Evolutionary conservation across 2,888 invertebrate species (phyloP).

Genomic region (Eupithecia insigniata): DNA sequence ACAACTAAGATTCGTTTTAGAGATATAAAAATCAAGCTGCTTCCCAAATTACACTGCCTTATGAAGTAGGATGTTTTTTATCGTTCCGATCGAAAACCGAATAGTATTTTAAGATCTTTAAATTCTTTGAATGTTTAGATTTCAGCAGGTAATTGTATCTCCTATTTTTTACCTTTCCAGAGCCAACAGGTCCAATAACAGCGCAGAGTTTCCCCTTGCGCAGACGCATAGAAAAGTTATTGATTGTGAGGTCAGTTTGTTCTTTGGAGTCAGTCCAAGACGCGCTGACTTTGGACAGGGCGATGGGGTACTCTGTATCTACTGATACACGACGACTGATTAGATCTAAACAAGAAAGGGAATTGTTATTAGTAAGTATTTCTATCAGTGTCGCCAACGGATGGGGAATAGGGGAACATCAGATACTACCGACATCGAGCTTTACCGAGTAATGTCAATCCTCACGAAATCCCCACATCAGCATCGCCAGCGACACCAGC

Average conservation of each 20-base stretch:
- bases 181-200: slow-evolving; percentile 94
- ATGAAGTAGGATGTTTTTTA: too few species aligned
- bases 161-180: slow-evolving; percentile 85
- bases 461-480: too few species aligned
- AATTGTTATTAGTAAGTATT: background rate
- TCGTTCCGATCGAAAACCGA: too few species aligned
- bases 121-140: background rate
- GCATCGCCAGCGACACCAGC: too few species aligned
- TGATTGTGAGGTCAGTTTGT: slow-evolving; percentile 73
- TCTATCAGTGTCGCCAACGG: too few species aligned
- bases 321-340: slow-evolving; percentile 32
- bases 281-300: slow-evolving; percentile 65
- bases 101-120: too few species aligned
- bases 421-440: too few species aligned
- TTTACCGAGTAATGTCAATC: too few species aligned
- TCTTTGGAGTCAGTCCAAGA: slow-evolving; percentile 68
- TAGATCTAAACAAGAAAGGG: slow-evolving; percentile 24
- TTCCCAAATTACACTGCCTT: background rate
- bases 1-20: background rate
- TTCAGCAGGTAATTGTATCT: background rate
- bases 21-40: background rate
- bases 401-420: too few species aligned
- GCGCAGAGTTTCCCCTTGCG: slow-evolving; percentile 87
- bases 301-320: slow-evolving; percentile 59
- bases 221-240: slow-evolving; percentile 83